Base-by-base conservation (phyloP, 2,888 invertebrate genomes). In the Chrysolina oricalcia region DNA sequence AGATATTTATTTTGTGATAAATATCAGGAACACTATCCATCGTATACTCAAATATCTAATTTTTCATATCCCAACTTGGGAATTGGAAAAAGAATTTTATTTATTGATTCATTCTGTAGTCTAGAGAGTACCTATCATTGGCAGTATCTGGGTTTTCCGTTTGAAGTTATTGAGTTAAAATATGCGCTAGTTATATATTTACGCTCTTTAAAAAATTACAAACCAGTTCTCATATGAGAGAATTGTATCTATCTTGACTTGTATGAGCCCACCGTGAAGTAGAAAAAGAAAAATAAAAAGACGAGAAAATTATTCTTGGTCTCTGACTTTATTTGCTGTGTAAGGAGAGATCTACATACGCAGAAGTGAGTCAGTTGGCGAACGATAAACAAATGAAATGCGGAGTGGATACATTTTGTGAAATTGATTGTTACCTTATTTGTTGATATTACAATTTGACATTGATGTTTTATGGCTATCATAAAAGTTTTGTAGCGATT, bases 251-350 rank as follows among this genome's bases (percentile, higher is more conserved):
- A 81, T 81, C 79, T 81, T 80, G 78, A 81, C 80, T 82, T 79
- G 80, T 81, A 70, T 73, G 74, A 82, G 84, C 82, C 84, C 83
- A 82, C 84, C 84, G 79, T 77, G 81, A 82, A 81, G 83, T 78
- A 75, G 80, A 83, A 83, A 81, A 75, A 63, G 68, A 70, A 79
- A 74, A 81, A 79, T 77, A 84, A 83, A 82, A 85, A 81, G 70
- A 80, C 77, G 67, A 78, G 78, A 81, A 83, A 83, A 83, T 82
- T 83, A 81, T 81, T 83, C 82, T 53, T 83, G 76, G 78, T 81
- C 81, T 80, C 78, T 80, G 78, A 80, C 68, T 68, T 68, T 40
- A 68, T 68, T 68, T n/a, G 23, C 68, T 68, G 35, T 56, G 68
- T 40, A 68, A 53, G 68, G 50, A 68, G 53, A 68, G 68, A 68